Base-by-base conservation (phyloP, 2,888 invertebrate genomes). In the Drosophila ustulata region DNA sequence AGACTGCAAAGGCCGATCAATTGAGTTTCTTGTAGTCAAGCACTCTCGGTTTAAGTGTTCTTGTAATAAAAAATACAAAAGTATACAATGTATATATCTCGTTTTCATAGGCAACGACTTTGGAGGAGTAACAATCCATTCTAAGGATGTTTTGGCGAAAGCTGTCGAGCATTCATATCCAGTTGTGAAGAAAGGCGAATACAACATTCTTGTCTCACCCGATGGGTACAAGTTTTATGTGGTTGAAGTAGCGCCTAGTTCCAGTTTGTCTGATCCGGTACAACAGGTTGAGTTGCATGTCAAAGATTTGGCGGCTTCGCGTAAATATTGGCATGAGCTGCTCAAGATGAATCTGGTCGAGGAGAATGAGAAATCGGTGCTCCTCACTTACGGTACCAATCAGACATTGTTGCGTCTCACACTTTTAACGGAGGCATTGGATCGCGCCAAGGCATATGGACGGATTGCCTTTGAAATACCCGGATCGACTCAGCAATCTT, bases 401-500 rank as follows among this genome's bases (percentile, higher is more conserved):
- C 96, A 98, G 93, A 94, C 96, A 2, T 95, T 96, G 87, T 92
- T 98, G 41, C 96, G 97, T 91, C 93, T 99, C 3, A 79, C 78
- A 11, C 62, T 80, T 56, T 76, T 89, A 3, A 46, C 63, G 0
- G 85, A 87, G 53, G 93, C 94, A 34, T 93, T 99, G 3, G 94
- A 98, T 90, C 96, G 96, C 78, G 98, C 96, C 2, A 95, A 96
- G 90, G 98, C 98, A 0, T 99, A 97, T 93, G 99, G 99, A 0
- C 95, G 99, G 63, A 97, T 98, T 84, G 99, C 99, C 0, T 99
- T 99, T 93, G 95, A 98, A 0, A 96, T 97, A 78, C 98, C 98
- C 0, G 93, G 94, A 75, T 93, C 94, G 11, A 94, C 97, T 83
- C 96, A 98, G 87, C 94, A 95, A n/a, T 92, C 92, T 46, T 95